Base-by-base conservation (phyloP, 2,113 vertebrate genomes). In the Nicator chloris region DNA sequence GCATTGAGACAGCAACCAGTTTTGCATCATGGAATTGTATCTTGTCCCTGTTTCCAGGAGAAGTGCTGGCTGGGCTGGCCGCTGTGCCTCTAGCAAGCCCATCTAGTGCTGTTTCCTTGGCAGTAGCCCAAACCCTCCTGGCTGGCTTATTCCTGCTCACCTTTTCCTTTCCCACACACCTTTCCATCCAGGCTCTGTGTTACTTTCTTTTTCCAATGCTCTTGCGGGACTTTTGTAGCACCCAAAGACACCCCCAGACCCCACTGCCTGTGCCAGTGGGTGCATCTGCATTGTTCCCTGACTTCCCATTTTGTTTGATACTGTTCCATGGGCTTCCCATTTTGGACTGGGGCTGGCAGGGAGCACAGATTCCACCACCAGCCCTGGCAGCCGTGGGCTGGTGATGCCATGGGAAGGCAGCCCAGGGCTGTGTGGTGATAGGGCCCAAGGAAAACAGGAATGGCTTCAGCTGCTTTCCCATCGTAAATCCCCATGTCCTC, bases 341-440 rank as follows among this genome's bases (percentile, higher is more conserved):
- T 72, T 76, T 2, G 42, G 6, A 0, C 1, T 4, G 0, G 28
- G 61, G 33, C 76, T 61, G 75, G 37, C 61, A 85, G 70, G 68
- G n/a, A 66, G 47, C 37, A 65, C 1, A 5, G 27, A 18, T 50
- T 11, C 49, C 75, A 64, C 50, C 15, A 0, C 12, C 56, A 91
- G 2, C 4, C 27, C 40, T 3, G 1, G 44, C 6, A 11, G 20
- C 3, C 0, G 0, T n/a, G 49, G 30, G 65, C 40, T 79, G 45
- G 24, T 56, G 70, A 15, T 65, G 65, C 65, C 70, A 15, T 13
- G 49, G 5, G 6, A 72, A 68, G 80, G 51, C 39, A 82, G 31
- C 54, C 60, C 68, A 5, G 4, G 24, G 33, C 49, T 80, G 51
- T 18, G 23, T 27, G 53, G 27, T 6, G 10, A n/a, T 12, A 63